phyloP scores from a whole-genome alignment of 2,113 vertebrate genomes.

The Pagrus major region DNA sequence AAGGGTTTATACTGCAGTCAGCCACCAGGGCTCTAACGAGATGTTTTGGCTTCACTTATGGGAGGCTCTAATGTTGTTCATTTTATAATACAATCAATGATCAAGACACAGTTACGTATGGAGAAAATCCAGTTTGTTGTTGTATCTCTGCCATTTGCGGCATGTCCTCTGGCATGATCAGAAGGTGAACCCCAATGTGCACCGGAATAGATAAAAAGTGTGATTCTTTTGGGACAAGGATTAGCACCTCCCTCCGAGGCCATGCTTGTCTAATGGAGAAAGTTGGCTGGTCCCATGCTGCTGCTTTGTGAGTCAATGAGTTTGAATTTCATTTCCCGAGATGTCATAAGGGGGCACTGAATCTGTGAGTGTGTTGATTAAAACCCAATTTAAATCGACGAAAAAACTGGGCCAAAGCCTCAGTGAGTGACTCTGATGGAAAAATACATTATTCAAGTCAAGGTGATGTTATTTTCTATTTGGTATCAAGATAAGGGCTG shows the following conservation, averaged over 20 bases:
- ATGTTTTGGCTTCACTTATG: too few relatives aligned
- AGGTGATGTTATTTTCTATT: slow-evolving; percentile 41
- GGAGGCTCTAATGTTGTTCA: too few relatives aligned
- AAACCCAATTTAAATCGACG: slow-evolving; percentile 64
- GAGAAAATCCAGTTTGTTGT: background rate
- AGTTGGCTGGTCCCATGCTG: slow-evolving; percentile 37
- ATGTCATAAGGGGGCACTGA: slow-evolving; percentile 61
- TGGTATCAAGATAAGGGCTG: background rate
- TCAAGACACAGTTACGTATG: background rate
- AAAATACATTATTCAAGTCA: slow-evolving; percentile 66
- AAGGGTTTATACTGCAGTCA: too few relatives aligned
- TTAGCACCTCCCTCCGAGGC: slow-evolving; percentile 51
- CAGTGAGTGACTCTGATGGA: slow-evolving; percentile 43
- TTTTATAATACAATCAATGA: too few relatives aligned
- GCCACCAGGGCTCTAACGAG: too few relatives aligned
- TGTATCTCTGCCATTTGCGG: background rate
- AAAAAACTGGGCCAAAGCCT: slow-evolving; percentile 48
- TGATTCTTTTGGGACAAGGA: slow-evolving; percentile 33
- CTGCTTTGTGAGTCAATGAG: slow-evolving; percentile 69
- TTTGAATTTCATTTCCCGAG: slow-evolving; percentile 65
- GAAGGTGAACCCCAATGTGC: slow-evolving; percentile 1
- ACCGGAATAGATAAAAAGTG: slow-evolving; percentile 6
- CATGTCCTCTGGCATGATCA: slow-evolving; percentile 7
- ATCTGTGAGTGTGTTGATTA: slow-evolving; percentile 70
- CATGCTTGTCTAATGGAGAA: slow-evolving; percentile 30